These are phyloP conservation scores for Yponomeuta evonymella DNA, from an alignment of 2,888 invertebrate genomes.

Conservation along the genomic window DNA sequence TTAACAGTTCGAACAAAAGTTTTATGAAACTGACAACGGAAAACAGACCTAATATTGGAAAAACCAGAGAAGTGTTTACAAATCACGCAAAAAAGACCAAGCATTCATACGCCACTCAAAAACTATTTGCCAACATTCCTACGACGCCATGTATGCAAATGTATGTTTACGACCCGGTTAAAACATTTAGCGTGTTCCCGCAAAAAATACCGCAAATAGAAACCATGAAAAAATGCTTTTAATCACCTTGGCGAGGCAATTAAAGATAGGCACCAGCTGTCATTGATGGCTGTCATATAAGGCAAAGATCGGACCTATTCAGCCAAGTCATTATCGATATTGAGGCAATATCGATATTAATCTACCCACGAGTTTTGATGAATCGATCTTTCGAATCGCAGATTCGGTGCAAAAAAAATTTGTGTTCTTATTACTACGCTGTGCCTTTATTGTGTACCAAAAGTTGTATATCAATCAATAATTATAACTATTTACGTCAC, in stretches of 20 bases:
- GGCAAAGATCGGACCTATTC: background rate
- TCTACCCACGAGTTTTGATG: background rate
- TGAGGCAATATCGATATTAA: background rate
- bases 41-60: background rate
- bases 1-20: background rate
- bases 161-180: background rate
- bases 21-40: background rate
- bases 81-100: background rate
- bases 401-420: background rate
- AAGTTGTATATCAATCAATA: too few relatives aligned
- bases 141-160: background rate
- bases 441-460: background rate
- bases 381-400: background rate
- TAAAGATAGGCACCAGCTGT: background rate
- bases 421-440: background rate
- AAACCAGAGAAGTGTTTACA: background rate
- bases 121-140: background rate
- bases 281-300: background rate
- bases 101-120: background rate
- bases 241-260: conserved; percentile 6
- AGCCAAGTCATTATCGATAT: background rate
- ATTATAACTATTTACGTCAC: too few relatives aligned
- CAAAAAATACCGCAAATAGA: conserved; percentile 9
- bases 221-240: conserved; percentile 3
- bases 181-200: background rate